These are phyloP conservation scores for Etheostoma cragini DNA, from an alignment of 2,113 vertebrate genomes.

Conservation along the genomic window DNA sequence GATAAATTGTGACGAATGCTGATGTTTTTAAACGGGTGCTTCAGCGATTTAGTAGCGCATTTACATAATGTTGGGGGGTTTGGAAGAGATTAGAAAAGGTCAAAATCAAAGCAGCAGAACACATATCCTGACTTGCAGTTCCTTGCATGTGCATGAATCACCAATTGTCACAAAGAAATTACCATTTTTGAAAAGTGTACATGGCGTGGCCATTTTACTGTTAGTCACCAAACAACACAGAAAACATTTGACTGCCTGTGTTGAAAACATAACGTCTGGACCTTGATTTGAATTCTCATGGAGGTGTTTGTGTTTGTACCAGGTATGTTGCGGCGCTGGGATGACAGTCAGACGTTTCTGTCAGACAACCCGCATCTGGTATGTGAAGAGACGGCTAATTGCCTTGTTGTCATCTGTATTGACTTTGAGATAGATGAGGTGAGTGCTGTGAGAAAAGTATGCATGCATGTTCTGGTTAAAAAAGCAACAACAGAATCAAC, in stretches of 20 bases:
- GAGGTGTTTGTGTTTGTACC: constrained; percentile 6
- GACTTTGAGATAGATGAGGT: constrained; percentile 93
- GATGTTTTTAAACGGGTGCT: background rate
- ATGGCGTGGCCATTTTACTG: background rate
- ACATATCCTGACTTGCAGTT: background rate
- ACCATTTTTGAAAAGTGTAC: background rate
- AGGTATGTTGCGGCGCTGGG: constrained; percentile 93
- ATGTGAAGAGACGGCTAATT: constrained; percentile 92
- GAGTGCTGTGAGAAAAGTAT: background rate
- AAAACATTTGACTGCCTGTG: background rate
- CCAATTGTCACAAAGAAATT: background rate
- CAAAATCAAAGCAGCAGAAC: background rate
- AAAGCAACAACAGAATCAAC: background rate
- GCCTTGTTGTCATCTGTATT: constrained; percentile 91
- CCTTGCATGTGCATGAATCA: background rate
- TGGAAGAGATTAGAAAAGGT: background rate
- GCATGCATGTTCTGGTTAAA: background rate
- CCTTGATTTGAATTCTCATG: background rate
- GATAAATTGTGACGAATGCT: background rate
- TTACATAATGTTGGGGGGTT: background rate
- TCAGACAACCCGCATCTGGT: constrained; percentile 90
- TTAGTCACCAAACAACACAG: background rate
- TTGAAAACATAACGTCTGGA: background rate
- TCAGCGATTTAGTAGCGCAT: background rate
- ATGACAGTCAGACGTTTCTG: constrained; percentile 93